Conservation (phyloP, 2,888 invertebrate species). For the Noctuana brunneofusca region DNA sequence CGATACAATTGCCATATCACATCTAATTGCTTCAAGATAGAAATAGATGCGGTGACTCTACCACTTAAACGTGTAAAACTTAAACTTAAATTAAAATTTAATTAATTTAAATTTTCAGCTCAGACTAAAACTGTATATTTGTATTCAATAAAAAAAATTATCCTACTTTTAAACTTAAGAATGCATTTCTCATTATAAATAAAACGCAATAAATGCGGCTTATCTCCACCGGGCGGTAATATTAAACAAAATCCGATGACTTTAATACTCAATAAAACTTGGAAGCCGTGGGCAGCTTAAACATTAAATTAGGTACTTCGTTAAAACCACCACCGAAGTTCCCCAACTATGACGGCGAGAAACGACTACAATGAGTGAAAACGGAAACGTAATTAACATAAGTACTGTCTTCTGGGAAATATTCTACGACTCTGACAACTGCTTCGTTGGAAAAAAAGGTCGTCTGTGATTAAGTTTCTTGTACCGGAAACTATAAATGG, state of each 20-base stretch:
- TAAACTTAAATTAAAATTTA: no score
- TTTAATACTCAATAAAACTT: conserved; percentile 23
- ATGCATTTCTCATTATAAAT: background rate
- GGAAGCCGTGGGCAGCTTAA: conserved; percentile 12
- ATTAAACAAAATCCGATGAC: conserved; percentile 11
- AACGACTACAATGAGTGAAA: conserved; percentile 14
- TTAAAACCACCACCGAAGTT: conserved; percentile 24
- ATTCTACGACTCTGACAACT: background rate
- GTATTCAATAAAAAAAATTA: no score
- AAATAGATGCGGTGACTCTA: no score
- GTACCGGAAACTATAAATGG: background rate
- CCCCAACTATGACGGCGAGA: conserved; percentile 15
- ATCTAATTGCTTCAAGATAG: no score
- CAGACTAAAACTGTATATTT: no score
- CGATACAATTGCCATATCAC: no score
- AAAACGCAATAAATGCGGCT: background rate
- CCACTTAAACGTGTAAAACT: no score
- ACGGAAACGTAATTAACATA: conserved; percentile 25
- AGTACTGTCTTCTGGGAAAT: conserved; percentile 1
- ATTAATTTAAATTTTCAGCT: no score
- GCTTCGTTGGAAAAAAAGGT: background rate
- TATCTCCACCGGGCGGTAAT: background rate
- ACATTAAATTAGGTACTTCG: conserved; percentile 31
- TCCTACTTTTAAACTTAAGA: no score
- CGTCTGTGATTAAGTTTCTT: background rate